phyloP scores from a whole-genome alignment of 2,888 invertebrate genomes.

The Augochlorella aurata region DNA sequence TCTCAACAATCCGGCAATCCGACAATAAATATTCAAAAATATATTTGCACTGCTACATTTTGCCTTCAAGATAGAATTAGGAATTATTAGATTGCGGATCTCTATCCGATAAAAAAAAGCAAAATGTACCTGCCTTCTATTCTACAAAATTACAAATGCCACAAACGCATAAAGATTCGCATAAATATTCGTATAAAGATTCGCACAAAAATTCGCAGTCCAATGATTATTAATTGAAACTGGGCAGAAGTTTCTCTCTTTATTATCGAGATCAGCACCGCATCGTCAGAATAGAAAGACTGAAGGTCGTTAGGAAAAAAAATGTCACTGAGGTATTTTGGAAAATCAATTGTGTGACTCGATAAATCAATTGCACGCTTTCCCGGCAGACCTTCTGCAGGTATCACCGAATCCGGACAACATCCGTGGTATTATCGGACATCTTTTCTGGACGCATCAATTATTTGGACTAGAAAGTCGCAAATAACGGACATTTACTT shows the following conservation, averaged over 20 bases:
- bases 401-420: slow-evolving; percentile 29
- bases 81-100: neutral
- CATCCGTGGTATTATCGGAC: slow-evolving; percentile 17
- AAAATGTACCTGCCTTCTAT: neutral
- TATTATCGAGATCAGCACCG: slow-evolving; percentile 6
- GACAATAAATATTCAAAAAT: slow-evolving; percentile 1
- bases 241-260: neutral
- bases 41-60: neutral
- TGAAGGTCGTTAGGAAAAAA: slow-evolving; percentile 34
- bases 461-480: slow-evolving; percentile 22
- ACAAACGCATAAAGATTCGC: neutral
- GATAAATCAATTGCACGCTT: slow-evolving; percentile 43
- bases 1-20: slow-evolving; percentile 1
- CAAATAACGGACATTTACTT: slow-evolving; percentile 31
- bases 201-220: neutral
- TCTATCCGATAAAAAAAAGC: neutral
- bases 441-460: slow-evolving; percentile 26
- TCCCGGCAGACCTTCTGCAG: slow-evolving; percentile 40
- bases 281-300: neutral
- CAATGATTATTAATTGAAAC: neutral
- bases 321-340: slow-evolving; percentile 25
- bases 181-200: neutral
- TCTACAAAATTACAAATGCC: neutral
- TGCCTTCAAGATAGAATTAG: neutral
- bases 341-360: slow-evolving; percentile 4